phyloP scores from a whole-genome alignment of 2,797 vertebrate genomes.

The Rhinoraja longicauda region DNA sequence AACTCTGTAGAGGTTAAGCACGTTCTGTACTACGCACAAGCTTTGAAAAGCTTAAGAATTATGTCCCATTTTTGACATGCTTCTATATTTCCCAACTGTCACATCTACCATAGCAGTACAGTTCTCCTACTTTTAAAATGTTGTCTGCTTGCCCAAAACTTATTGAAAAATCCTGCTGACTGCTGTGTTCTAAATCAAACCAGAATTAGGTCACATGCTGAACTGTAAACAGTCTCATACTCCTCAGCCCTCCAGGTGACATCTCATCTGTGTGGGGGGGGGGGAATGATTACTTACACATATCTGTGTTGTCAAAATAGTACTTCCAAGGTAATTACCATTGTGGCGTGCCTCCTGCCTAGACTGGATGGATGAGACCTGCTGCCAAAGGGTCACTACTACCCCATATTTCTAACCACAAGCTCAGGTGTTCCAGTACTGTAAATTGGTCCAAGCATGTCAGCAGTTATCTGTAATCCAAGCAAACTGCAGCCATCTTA shows the following conservation, averaged over 20 bases:
- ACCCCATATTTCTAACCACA: conserved; percentile 65
- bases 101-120: conserved; percentile 17
- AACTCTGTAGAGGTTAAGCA: neutral
- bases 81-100: neutral
- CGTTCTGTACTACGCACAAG: neutral
- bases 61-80: neutral
- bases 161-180: conserved; percentile 45
- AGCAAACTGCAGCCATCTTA: conserved; percentile 47
- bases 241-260: conserved; percentile 54
- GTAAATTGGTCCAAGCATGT: conserved; percentile 55
- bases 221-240: conserved; percentile 48
- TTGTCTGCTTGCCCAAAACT: conserved; percentile 40
- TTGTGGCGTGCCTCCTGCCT: conserved; percentile 59
- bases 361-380: conserved; percentile 61
- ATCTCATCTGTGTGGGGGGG: conserved; percentile 55
- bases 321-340: conserved; percentile 70
- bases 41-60: conserved; percentile 5
- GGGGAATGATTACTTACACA: conserved; percentile 63
- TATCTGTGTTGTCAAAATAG: conserved; percentile 63
- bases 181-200: conserved; percentile 45
- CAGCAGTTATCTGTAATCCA: conserved; percentile 52
- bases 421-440: conserved; percentile 53
- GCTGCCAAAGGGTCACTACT: conserved; percentile 58
- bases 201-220: conserved; percentile 46
- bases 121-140: conserved; percentile 30